Base-by-base conservation (phyloP, 2,113 vertebrate species). In the Suncus etruscus region DNA sequence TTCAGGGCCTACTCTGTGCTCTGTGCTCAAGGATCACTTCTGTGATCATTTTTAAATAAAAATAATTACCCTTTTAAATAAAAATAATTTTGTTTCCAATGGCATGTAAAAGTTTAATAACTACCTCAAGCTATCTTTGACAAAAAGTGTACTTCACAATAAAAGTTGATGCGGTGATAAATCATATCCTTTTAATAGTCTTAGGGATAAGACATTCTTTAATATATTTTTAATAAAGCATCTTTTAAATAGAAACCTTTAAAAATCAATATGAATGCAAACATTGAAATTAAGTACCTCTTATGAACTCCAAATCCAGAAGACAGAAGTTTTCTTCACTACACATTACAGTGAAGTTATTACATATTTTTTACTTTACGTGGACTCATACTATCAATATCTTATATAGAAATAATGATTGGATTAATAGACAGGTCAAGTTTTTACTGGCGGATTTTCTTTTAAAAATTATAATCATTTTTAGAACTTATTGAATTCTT, bases 321-420 rank as follows among this genome's bases (percentile, higher is more conserved):
- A 84, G n/a, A 93, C 8, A 90, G 14, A 78, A 39, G 10, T 68
- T 1, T 32, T 72, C 68, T 66, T 91, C 8, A 7, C 45, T 51
- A 45, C 47, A 29, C 39, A 15, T 69, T 72, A 29, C 0, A 51
- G 24, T 31, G 22, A 85, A 77, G 16, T 78, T 61, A 82, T 87
- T 85, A 87, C 73, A 87, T 95, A 87, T 72, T 92, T 79, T 61
- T 81, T 80, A 93, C 22, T 94, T 81, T 72, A 80, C 51, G 27
- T 66, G 27, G 65, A 66, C 8, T 20, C 24, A 69, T 11, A 16
- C 58, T 93, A 11, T 51, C 47, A 20, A 72, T 61, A n/a, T 58
- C 24, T 89, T 24, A 63, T 8, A 51, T 1, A 86, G 58, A 94
- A 86, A 87, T 63, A 72, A 83, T 8, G 15, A 76, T 80, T 11